phyloP scores from a whole-genome alignment of 2,797 vertebrate genomes.

The Pseudotriccus pelzelni region DNA sequence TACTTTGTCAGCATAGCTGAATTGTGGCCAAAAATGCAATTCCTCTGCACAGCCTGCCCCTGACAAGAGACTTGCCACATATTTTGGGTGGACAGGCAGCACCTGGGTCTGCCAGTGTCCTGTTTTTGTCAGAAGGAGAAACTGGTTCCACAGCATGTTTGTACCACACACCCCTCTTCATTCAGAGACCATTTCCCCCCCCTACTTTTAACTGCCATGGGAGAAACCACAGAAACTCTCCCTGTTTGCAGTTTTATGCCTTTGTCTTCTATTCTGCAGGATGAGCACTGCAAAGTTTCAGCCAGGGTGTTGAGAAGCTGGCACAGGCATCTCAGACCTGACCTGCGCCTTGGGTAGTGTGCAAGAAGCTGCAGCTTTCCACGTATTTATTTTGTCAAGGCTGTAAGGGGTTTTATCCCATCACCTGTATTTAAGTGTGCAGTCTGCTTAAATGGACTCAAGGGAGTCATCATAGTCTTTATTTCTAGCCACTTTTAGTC shows the following conservation, averaged over 20 bases:
- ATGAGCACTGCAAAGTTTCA: neutral
- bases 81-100: neutral
- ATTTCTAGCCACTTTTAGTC: neutral
- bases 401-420: neutral
- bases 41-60: neutral
- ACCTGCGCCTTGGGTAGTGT: neutral
- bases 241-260: neutral
- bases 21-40: neutral
- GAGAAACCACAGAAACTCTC: neutral
- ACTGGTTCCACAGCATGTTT: neutral
- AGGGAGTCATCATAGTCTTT: neutral
- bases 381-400: neutral
- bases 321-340: neutral
- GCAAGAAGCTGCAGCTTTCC: neutral
- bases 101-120: neutral
- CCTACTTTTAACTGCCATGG: neutral
- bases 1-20: conserved; percentile 11
- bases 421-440: neutral
- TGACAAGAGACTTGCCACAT: neutral
- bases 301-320: neutral
- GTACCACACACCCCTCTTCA: neutral
- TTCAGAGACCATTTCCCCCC: neutral
- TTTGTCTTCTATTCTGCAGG: neutral
- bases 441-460: neutral
- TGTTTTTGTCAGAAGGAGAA: neutral